These are phyloP conservation scores for Trachymyrmex septentrionalis DNA, from an alignment of 1,140 invertebrate genomes.

Conservation along the genomic window DNA sequence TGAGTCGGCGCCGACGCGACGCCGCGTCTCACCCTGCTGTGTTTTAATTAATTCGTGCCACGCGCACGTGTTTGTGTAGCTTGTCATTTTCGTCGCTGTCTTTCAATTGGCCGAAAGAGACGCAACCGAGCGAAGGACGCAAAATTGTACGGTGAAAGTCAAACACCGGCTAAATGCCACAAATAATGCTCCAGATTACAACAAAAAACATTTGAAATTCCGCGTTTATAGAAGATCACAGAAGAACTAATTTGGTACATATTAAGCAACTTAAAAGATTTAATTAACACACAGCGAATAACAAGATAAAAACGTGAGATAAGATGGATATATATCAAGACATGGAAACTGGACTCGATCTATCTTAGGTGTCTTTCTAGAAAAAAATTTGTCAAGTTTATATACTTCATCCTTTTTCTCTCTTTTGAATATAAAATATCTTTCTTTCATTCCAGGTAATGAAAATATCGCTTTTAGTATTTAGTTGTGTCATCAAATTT, in stretches of 20 bases:
- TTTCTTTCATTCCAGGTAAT: neutral
- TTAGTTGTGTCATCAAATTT: neutral
- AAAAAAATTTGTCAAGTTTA: neutral
- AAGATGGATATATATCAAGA: neutral
- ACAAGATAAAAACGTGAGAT: neutral
- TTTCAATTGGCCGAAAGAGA: conserved; percentile 51
- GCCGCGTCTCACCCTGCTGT: conserved; percentile 47
- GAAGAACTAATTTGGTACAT: neutral
- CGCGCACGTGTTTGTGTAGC: conserved; percentile 62
- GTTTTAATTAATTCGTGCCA: conserved; percentile 66
- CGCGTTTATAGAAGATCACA: no score
- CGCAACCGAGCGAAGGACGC: neutral
- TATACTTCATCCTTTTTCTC: neutral
- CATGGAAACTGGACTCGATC: neutral
- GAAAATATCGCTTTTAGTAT: neutral
- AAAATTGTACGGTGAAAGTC: conserved; percentile 28
- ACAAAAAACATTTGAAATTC: neutral
- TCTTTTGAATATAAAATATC: neutral
- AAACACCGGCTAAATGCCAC: conserved; percentile 39
- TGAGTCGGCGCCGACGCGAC: conserved; percentile 37
- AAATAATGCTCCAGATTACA: neutral
- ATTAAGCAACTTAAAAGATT: neutral
- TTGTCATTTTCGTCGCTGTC: conserved; percentile 61
- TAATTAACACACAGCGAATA: neutral
- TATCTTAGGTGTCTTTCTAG: neutral